Evolutionary conservation across 2,888 invertebrate species (phyloP).

Genomic region (Noctuana brunneofusca): DNA sequence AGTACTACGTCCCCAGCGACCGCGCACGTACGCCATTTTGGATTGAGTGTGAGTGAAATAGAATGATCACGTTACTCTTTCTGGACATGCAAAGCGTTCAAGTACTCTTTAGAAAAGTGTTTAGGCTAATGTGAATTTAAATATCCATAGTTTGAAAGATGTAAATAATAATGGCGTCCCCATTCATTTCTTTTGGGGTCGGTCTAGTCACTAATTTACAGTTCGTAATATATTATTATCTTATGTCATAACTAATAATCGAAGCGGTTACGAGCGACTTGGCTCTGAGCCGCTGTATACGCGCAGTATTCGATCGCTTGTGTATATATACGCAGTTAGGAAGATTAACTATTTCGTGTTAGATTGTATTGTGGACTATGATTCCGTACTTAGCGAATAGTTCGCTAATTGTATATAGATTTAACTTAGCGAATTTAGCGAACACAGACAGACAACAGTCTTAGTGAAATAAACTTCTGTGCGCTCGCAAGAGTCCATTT

Average conservation of each 20-base stretch:
- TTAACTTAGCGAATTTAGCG: slow-evolving; percentile 66
- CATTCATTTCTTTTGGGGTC: slow-evolving; percentile 51
- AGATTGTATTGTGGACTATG: background rate
- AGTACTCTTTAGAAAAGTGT: background rate
- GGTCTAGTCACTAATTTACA: slow-evolving; percentile 75
- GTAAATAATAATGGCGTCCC: slow-evolving; percentile 69
- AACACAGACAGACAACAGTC: slow-evolving; percentile 49
- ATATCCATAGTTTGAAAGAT: slow-evolving; percentile 65
- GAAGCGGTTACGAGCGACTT: background rate
- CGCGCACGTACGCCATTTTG: slow-evolving; percentile 1
- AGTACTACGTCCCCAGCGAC: background rate
- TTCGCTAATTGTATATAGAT: slow-evolving; percentile 43
- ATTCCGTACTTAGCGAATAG: slow-evolving; percentile 2
- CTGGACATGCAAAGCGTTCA: slow-evolving; percentile 46
- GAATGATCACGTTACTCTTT: background rate
- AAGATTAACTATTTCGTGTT: slow-evolving; percentile 18
- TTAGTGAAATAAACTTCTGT: slow-evolving; percentile 61
- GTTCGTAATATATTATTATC: slow-evolving; percentile 41
- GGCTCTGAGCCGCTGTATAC: slow-evolving; percentile 53
- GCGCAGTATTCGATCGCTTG: slow-evolving; percentile 64
- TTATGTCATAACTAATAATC: slow-evolving; percentile 1
- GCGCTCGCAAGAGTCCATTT: slow-evolving; percentile 55
- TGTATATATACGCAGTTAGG: slow-evolving; percentile 56
- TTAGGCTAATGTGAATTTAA: slow-evolving; percentile 70
- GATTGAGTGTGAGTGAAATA: background rate